A percentile compares a stretch with the other conserved stretches of the same genome.
Conservation (phyloP, 2,113 vertebrate species). For the Gasterosteus aculeatus region DNA sequence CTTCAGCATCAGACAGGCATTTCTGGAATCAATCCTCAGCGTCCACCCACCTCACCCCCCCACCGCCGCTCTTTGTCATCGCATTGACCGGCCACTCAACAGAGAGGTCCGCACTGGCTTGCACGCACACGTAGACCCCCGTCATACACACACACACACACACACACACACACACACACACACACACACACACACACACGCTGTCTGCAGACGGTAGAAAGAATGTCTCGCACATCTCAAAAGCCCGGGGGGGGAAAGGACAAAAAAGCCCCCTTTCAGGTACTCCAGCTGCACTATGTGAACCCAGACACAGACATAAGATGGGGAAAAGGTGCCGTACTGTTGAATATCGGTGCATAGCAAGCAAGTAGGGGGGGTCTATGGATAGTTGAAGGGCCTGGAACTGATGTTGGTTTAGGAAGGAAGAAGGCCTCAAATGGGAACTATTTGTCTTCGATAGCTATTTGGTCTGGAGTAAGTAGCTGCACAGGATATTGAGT, state of each 20-base stretch:
- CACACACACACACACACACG: too few relatives aligned
- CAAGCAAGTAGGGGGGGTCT: conserved; percentile 30
- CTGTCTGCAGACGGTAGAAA: conserved; percentile 8
- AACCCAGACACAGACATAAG: conserved; percentile 39
- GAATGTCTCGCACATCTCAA: conserved; percentile 21
- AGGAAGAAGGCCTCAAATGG: conserved; percentile 57
- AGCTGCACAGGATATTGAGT: conserved; percentile 45
- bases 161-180: conserved; percentile 7
- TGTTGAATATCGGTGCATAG: conserved; percentile 35
- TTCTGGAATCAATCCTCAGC: conserved; percentile 48
- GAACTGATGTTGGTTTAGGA: conserved; percentile 40
- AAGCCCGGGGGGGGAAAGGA: not conserved
- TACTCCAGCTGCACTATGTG: conserved; percentile 30
- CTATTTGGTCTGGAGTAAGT: conserved; percentile 56
- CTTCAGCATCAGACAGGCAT: conserved; percentile 37
- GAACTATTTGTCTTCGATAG: conserved; percentile 65
- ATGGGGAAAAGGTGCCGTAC: conserved; percentile 7
- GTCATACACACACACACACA: conserved; percentile 18
- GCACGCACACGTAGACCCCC: not conserved
- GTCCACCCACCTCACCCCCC: conserved; percentile 56
- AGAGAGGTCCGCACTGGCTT: conserved; percentile 23
- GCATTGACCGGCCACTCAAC: conserved; percentile 61
- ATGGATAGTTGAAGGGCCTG: conserved; percentile 14
- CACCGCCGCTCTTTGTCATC: conserved; percentile 58
- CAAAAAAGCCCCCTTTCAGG: conserved; percentile 35